These are phyloP conservation scores for Leptatherina wallacei DNA, from an alignment of 2,797 vertebrate genomes.

Conservation along the genomic window DNA sequence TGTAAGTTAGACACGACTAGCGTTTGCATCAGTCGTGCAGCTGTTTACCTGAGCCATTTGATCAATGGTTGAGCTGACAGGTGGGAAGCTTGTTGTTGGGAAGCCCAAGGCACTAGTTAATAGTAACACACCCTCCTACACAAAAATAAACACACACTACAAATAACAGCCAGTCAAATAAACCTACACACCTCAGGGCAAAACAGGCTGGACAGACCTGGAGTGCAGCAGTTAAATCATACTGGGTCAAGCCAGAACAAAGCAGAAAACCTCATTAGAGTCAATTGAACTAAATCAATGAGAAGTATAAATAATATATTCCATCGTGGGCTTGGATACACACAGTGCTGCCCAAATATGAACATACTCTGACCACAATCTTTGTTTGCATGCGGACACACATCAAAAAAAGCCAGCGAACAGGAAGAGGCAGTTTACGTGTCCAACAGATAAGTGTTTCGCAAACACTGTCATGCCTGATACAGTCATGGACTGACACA, in stretches of 20 bases:
- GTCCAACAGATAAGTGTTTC: conserved; percentile 52
- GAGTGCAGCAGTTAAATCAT: conserved; percentile 11
- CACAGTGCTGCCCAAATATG: not conserved
- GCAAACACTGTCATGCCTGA: conserved; percentile 38
- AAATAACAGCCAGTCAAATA: not conserved
- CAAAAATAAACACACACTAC: conserved; percentile 9
- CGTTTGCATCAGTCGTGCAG: conserved; percentile 42
- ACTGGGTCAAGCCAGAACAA: not conserved
- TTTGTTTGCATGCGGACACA: not conserved
- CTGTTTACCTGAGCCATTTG: conserved; percentile 69
- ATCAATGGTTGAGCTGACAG: conserved; percentile 57
- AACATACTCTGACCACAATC: not conserved
- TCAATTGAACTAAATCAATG: not conserved
- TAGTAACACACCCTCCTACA: conserved; percentile 19
- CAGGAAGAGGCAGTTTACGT: conserved; percentile 51
- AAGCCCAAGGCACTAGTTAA: conserved; percentile 28
- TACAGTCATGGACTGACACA: conserved; percentile 34
- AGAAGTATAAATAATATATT: not conserved
- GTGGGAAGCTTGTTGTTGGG: conserved; percentile 37
- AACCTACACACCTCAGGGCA: conserved; percentile 7
- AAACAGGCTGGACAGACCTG: not conserved
- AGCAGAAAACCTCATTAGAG: not conserved
- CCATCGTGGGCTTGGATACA: not conserved
- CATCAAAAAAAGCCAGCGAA: conserved; percentile 3
- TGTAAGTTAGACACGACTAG: conserved; percentile 21